Conservation (phyloP, 2,797 vertebrate species). For the Rachycentron canadum region DNA sequence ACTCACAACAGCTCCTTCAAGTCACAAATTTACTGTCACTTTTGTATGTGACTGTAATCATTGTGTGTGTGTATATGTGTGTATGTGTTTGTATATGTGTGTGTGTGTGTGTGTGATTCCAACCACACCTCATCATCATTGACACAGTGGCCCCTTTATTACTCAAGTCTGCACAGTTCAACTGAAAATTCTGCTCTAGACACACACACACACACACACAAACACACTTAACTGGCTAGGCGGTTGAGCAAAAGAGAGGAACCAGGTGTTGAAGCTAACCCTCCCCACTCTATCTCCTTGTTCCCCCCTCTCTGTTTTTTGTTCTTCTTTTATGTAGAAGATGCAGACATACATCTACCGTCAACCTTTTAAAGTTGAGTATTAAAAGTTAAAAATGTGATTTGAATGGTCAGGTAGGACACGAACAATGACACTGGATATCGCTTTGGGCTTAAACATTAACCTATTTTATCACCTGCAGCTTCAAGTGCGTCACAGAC, state of each 20-base stretch:
- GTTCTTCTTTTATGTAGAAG: not conserved
- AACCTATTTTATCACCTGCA: conserved; percentile 16
- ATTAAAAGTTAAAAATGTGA: not conserved
- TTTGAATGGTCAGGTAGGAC: conserved; percentile 7
- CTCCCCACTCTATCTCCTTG: too few species aligned
- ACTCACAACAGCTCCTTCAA: not conserved
- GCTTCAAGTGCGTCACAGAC: not conserved
- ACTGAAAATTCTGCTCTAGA: conserved; percentile 38
- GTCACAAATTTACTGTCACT: conserved; percentile 4
- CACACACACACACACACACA: conserved; percentile 19
- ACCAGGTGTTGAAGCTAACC: conserved; percentile 58
- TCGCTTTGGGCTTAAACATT: conserved; percentile 43
- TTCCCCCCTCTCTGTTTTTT: not conserved
- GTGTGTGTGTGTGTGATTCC: conserved; percentile 1
- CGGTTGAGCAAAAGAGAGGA: conserved; percentile 53
- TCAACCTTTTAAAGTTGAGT: not conserved
- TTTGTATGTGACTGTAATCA: not conserved
- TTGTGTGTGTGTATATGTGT: conserved; percentile 3
- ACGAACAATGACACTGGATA: not conserved
- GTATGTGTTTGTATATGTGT: conserved; percentile 17
- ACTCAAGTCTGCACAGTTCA: conserved; percentile 34
- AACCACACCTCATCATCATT: conserved; percentile 46
- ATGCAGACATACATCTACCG: not conserved
- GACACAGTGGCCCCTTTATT: conserved; percentile 60
- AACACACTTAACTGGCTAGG: conserved; percentile 15